Evolutionary conservation across 2,888 invertebrate genomes (phyloP), one percentile per base, ranked within the genome.

Genomic region (Spodoptera picta): DNA sequence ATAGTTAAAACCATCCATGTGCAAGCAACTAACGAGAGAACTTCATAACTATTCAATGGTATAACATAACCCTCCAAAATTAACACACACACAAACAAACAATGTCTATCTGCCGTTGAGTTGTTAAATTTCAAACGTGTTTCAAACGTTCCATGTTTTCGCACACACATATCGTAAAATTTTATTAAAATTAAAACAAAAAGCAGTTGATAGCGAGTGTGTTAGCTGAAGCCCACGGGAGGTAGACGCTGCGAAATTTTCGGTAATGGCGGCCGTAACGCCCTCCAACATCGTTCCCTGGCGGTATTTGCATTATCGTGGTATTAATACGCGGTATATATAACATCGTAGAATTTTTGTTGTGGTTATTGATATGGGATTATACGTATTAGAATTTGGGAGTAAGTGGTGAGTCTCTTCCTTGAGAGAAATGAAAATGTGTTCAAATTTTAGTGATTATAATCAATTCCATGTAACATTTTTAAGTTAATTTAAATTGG

Each of bases 291-390:
- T 74, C 83, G 85, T 84, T 87, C 87, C 80, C 82, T 80, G 86
- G 72, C 84, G 83, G 87, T 89, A 90, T 90, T 91, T 89, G 87
- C 91, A 91, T 91, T 90, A 91, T 89, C 88, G 86, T 82, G 80
- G 84, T 87, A 90, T 89, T 91, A 90, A 90, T 88, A 85, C 83
- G 73, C 68, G 83, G 80, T 82, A 83, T 72, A 84, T 83, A 87
- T 85, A 86, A 83, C 81, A 80, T 79, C 70, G 69, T 76, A 54
- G 73, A 61, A 53, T 77, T 73, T 78, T 75, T 77, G 72, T 73
- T 68, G 68, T 44, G 75, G 67, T 73, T 77, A 77, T 80, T 75
- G 79, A 71, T 71, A 77, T 63, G 71, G 51, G 61, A 58, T 47
- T 54, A 64, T 60, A 47, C 36, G 36, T 60, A 45, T 58, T 27